Percentiles rank a stretch among this genome's conserved stretches.
Evolutionary conservation across 2,888 invertebrate species (phyloP).

Genomic region (Bursaphelenchus okinawaensis): DNA sequence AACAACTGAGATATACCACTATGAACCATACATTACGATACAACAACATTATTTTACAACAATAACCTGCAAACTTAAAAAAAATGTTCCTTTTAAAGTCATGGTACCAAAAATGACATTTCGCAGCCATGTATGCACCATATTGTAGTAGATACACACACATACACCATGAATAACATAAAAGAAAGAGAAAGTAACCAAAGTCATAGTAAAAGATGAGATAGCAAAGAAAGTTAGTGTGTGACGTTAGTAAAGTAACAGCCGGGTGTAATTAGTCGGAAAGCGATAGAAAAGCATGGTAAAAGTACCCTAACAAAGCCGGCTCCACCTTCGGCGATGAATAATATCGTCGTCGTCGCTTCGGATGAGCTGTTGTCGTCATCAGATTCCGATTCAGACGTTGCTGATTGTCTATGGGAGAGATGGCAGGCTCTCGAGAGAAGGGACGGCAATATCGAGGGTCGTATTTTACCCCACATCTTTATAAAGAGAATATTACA

Average conservation of each 20-base stretch:
- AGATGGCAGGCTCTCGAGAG: neutral
- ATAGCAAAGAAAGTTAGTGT: conserved; percentile 6
- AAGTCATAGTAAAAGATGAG: too few species aligned
- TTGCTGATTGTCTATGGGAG: neutral
- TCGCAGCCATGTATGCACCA: too few species aligned
- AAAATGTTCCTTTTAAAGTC: too few species aligned
- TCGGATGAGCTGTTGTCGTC: neutral
- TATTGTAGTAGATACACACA: too few species aligned
- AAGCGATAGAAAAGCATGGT: neutral
- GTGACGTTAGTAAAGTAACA: neutral
- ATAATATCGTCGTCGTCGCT: neutral
- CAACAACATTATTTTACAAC: too few species aligned
- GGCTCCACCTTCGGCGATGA: neutral
- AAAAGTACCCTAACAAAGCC: neutral
- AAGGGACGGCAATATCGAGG: conserved; percentile 23
- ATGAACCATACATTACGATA: too few species aligned
- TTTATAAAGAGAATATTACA: conserved; percentile 4
- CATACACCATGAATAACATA: too few species aligned
- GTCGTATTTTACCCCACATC: conserved; percentile 30
- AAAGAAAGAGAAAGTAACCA: too few species aligned
- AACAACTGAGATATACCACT: too few species aligned
- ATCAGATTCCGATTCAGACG: neutral
- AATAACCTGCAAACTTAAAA: too few species aligned
- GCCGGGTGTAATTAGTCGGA: neutral
- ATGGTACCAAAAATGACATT: too few species aligned